Base-by-base conservation (phyloP, 2,113 vertebrate genomes). In the Ageneiosus marmoratus region DNA sequence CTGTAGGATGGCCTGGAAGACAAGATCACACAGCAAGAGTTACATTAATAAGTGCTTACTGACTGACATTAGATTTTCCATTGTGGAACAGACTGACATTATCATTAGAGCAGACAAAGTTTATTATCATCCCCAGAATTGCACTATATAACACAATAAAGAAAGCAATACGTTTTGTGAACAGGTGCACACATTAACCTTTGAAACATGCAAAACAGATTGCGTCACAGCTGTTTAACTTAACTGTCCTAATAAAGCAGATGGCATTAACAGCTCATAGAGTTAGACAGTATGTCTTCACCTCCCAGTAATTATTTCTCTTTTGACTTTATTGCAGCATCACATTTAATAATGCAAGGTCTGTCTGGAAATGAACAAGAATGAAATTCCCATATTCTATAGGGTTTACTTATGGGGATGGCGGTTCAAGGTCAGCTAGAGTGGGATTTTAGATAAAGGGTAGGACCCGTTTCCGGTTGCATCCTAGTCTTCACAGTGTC, bases 1-100 rank as follows among this genome's bases (percentile, higher is more conserved):
- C 41, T 67, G 73, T 81, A 51, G 41, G 46, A 72, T 5, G 24
- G 24, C 22, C 56, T 80, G 27, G 5, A 24, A 51, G 48, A 56
- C 15, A 51, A 77, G 46, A 81, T 3, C 50, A 79, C 18, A 69
- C 22, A 50, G 18, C 10, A 41, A 62, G n/a, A 60, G 24, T 81
- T 37, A 79, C 46, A 67, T 80, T 48, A 37, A 44, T 29, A 53
- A 4, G 16, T 0, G 3, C 3, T 56, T 51, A 51, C 16, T 65
- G 53, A 58, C 34, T 81, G 22, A 29, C 32, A 50, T 48, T 41
- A 29, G 63, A 2, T 16, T 37, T 53, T 79, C 46, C 80, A 62
- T 89, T 92, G 88, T 65, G 41, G 50, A 85, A 83, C 29, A 84
- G 20, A 56, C 13, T 4, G 5, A 16, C 24, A 51, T 41, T 22